Evolutionary conservation across 2,888 invertebrate genomes (phyloP).

Genomic region (Cheiracanthium punctorium): DNA sequence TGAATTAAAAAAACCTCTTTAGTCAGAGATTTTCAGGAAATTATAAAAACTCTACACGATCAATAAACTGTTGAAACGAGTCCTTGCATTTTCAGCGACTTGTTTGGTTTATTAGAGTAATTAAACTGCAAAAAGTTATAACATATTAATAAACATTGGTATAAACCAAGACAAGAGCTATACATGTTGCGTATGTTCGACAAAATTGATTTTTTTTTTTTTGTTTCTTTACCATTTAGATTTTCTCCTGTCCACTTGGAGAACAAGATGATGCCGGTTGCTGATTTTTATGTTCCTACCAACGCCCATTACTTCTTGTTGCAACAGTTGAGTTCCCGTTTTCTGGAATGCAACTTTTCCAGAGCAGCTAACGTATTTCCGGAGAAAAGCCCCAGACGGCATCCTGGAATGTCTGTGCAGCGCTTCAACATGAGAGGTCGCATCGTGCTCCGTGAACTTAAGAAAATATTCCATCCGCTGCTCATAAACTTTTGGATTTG

Average conservation of each 20-base stretch:
- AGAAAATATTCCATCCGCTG: slow-evolving; percentile 30
- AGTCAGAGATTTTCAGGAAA: too few species aligned
- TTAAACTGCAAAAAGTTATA: too few species aligned
- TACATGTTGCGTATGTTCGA: too few species aligned
- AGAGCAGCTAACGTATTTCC: not conserved
- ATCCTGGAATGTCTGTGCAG: not conserved
- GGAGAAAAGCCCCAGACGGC: not conserved
- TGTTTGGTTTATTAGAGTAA: too few species aligned
- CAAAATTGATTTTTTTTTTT: too few species aligned
- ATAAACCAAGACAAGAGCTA: too few species aligned
- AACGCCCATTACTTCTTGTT: slow-evolving; percentile 50
- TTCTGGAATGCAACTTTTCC: slow-evolving; percentile 57
- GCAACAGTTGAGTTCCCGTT: slow-evolving; percentile 48
- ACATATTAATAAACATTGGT: too few species aligned
- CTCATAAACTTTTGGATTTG: slow-evolving; percentile 60
- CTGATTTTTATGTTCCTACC: slow-evolving; percentile 31
- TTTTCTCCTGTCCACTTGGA: not conserved
- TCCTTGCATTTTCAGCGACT: too few species aligned
- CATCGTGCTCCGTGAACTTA: slow-evolving; percentile 30
- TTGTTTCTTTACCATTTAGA: not conserved
- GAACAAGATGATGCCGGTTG: not conserved
- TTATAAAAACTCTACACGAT: too few species aligned
- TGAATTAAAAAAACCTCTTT: too few species aligned
- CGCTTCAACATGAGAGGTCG: not conserved
- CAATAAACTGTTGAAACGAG: too few species aligned